phyloP scores from a whole-genome alignment of 2,113 vertebrate species.

The Phyllostomus discolor region DNA sequence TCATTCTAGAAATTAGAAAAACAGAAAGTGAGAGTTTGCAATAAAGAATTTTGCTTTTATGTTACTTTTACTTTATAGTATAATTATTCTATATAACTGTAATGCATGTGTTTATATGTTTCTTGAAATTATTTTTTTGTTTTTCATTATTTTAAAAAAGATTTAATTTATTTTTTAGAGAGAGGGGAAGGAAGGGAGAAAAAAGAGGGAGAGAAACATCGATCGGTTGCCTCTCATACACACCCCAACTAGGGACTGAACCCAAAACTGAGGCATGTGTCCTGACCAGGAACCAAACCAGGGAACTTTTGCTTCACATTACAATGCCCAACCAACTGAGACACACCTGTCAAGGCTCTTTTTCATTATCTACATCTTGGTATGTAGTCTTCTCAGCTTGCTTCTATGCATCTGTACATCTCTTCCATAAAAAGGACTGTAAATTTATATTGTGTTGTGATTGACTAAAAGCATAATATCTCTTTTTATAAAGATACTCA shows the following conservation, averaged over 20 bases:
- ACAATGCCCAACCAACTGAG: background rate
- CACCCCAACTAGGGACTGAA: no score
- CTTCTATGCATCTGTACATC: background rate
- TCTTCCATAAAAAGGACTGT: background rate
- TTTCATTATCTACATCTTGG: background rate
- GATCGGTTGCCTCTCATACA: no score
- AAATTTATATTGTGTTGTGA: background rate
- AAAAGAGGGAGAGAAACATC: no score
- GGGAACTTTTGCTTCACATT: no score
- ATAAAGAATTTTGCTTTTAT: background rate
- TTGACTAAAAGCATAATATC: background rate
- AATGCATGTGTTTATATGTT: conserved; percentile 1
- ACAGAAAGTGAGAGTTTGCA: conserved; percentile 6
- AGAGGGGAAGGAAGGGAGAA: no score
- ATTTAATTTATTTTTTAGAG: no score
- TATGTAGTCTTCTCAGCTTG: background rate
- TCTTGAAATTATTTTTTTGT: background rate
- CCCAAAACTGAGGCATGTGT: no score
- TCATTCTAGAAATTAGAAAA: conserved; percentile 16
- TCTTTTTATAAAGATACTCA: background rate
- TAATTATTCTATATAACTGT: background rate
- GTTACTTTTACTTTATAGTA: background rate
- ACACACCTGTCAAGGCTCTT: background rate
- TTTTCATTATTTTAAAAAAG: background rate
- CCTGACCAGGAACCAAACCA: no score